Percentiles rank a stretch among this genome's conserved stretches.
These are phyloP conservation scores for Aurelia coerulea DNA, from an alignment of 30 jellyfish, hydroid and myxozoan species.

Conservation along the genomic window DNA sequence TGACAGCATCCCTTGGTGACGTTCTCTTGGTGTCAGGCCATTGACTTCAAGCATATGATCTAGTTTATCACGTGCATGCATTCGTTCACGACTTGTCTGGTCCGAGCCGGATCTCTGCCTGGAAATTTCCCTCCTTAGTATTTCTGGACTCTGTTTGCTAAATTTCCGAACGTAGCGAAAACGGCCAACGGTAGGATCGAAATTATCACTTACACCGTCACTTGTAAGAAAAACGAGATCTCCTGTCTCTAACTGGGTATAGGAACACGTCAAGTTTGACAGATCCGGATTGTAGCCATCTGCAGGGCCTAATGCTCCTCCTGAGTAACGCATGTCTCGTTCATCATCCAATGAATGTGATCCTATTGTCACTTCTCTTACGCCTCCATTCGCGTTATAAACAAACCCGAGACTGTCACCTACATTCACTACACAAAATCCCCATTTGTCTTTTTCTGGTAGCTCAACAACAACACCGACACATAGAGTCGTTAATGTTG, in stretches of 20 bases:
- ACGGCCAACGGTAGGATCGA: slow-evolving; percentile 88
- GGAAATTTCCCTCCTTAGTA: background rate
- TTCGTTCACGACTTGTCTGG: slow-evolving; percentile 17
- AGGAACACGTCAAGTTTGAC: slow-evolving; percentile 82
- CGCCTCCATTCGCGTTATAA: slow-evolving; percentile 72
- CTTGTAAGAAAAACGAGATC: slow-evolving; percentile 85
- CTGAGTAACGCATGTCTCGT: slow-evolving; percentile 92
- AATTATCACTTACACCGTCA: slow-evolving; percentile 94
- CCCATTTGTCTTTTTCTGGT: slow-evolving; percentile 86
- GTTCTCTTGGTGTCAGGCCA: slow-evolving; percentile 70
- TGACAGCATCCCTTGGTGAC: slow-evolving; percentile 76
- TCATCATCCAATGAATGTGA: slow-evolving; percentile 78
- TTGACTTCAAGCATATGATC: slow-evolving; percentile 1
- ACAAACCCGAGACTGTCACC: slow-evolving; percentile 93
- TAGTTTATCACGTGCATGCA: background rate
- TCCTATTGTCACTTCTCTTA: slow-evolving; percentile 90
- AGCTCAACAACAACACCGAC: slow-evolving; percentile 89
- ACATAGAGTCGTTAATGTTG: slow-evolving; percentile 86
- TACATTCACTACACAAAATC: slow-evolving; percentile 87
- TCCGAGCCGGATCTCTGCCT: slow-evolving; percentile 8
- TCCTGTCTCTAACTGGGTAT: slow-evolving; percentile 65
- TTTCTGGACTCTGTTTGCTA: slow-evolving; percentile 22
- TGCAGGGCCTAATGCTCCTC: slow-evolving; percentile 97
- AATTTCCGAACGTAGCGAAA: slow-evolving; percentile 16
- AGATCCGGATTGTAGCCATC: slow-evolving; percentile 95